These are phyloP conservation scores for Triplophysa rosa DNA, from an alignment of 2,113 vertebrate genomes.

Conservation along the genomic window DNA sequence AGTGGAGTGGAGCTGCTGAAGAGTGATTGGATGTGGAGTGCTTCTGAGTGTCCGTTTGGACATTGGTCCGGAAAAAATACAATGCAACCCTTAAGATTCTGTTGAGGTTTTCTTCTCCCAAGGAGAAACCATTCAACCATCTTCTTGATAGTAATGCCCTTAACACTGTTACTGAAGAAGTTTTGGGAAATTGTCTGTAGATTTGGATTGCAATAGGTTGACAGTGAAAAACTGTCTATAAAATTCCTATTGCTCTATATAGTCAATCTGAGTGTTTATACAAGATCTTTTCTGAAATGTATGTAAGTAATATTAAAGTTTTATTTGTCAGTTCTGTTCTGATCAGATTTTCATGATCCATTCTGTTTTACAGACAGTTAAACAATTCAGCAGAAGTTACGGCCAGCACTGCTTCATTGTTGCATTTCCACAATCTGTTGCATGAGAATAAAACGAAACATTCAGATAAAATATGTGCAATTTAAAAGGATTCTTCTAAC, in stretches of 20 bases:
- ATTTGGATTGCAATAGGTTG: neutral
- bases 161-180: neutral
- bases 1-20: constrained; percentile 10
- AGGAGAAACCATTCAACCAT: neutral
- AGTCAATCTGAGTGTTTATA: neutral
- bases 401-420: constrained; percentile 2
- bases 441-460: neutral
- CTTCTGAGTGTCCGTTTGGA: constrained; percentile 15
- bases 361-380: constrained; percentile 20
- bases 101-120: neutral
- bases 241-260: neutral
- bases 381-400: constrained; percentile 8
- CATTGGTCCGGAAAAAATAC: neutral
- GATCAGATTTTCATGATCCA: neutral
- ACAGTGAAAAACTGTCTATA: neutral
- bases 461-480: constrained; percentile 32
- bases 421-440: constrained; percentile 43
- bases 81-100: constrained; percentile 1
- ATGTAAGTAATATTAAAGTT: neutral
- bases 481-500: constrained; percentile 36
- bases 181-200: neutral
- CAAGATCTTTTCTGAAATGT: neutral
- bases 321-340: neutral
- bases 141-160: neutral
- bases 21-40: constrained; percentile 23